Evolutionary conservation across 2,797 vertebrate species (phyloP).

Genomic region (Mallotus villosus): DNA sequence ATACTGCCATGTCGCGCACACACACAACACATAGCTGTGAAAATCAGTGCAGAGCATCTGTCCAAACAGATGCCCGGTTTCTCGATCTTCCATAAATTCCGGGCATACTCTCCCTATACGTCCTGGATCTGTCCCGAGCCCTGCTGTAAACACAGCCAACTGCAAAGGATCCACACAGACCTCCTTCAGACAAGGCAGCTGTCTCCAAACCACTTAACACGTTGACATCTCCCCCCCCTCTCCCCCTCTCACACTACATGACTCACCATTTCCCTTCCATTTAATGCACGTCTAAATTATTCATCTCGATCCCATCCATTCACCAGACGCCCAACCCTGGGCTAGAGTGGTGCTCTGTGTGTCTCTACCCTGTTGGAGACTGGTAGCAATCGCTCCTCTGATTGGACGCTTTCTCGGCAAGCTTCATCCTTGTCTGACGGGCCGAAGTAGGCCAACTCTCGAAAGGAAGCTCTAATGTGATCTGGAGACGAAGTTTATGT

Average conservation of each 20-base stretch:
- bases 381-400: slow-evolving; percentile 10
- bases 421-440: slow-evolving; percentile 37
- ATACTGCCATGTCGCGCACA: not conserved
- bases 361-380: slow-evolving; percentile 17
- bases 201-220: slow-evolving; percentile 55
- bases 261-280: slow-evolving; percentile 60
- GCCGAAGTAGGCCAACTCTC: slow-evolving; percentile 52
- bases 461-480: slow-evolving; percentile 30
- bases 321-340: slow-evolving; percentile 36
- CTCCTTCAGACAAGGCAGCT: slow-evolving; percentile 23
- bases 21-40: not conserved
- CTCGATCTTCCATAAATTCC: not conserved
- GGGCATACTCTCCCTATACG: too few species aligned
- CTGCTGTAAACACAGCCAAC: not conserved
- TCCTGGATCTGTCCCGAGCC: not conserved
- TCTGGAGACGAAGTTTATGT: slow-evolving; percentile 28
- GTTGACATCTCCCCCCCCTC: slow-evolving; percentile 13
- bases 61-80: not conserved
- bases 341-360: slow-evolving; percentile 27
- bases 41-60: not conserved
- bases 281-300: slow-evolving; percentile 70
- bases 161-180: not conserved
- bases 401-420: not conserved
- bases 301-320: slow-evolving; percentile 62
- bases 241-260: slow-evolving; percentile 40